A percentile compares a stretch with the other conserved stretches of the same genome.
Evolutionary conservation across 2,797 vertebrate genomes (phyloP).

Genomic region (Lycodopsis pacificus): DNA sequence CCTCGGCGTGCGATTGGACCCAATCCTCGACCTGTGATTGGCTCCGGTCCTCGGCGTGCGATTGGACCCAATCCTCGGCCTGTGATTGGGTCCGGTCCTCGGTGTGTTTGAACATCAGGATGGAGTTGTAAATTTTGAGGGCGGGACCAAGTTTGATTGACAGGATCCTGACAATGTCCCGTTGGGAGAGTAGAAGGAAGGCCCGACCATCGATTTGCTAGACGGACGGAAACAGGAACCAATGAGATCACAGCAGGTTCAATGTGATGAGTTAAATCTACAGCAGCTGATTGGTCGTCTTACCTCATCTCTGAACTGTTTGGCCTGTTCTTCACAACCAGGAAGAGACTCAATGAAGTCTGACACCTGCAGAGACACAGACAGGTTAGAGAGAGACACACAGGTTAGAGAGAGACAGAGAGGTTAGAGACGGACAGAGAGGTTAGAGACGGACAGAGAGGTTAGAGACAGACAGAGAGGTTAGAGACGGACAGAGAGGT

Average conservation of each 20-base stretch:
- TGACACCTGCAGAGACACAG: slow-evolving; percentile 84
- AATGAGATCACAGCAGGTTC: slow-evolving; percentile 20
- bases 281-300: slow-evolving; percentile 39
- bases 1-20: no score
- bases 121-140: slow-evolving; percentile 95
- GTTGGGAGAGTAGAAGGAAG: slow-evolving; percentile 93
- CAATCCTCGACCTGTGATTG: no score
- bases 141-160: slow-evolving; percentile 93
- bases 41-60: no score
- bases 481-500: no score
- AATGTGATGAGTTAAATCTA: not conserved
- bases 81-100: slow-evolving; percentile 63
- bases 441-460: no score
- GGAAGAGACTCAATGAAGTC: slow-evolving; percentile 91
- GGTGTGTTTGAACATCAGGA: slow-evolving; percentile 91
- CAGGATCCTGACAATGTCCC: slow-evolving; percentile 92
- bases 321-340: slow-evolving; percentile 90
- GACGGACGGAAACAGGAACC: slow-evolving; percentile 24
- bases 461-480: no score
- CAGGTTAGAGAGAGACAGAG: not conserved
- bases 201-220: slow-evolving; percentile 95
- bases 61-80: no score
- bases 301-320: slow-evolving; percentile 93
- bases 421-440: no score
- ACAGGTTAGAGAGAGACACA: not conserved